A percentile compares a stretch with the other conserved stretches of the same genome.
These are phyloP conservation scores for Calyptomena viridis DNA, from an alignment of 2,113 vertebrate species.

Conservation along the genomic window DNA sequence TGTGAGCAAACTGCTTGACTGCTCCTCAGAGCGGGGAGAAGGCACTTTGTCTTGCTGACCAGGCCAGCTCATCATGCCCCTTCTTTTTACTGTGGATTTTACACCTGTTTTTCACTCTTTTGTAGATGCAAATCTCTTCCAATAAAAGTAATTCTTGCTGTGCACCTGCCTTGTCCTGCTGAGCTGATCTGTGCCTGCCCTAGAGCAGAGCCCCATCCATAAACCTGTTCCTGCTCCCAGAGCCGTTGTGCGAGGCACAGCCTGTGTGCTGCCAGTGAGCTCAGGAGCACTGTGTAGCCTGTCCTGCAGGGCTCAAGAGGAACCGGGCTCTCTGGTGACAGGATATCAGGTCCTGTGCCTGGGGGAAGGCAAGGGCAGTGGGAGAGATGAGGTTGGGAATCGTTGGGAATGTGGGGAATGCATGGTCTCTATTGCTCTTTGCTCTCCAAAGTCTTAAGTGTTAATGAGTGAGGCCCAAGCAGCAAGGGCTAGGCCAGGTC, in stretches of 20 bases:
- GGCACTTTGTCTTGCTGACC: not conserved
- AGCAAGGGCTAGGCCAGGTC: not conserved
- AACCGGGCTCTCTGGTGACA: not conserved
- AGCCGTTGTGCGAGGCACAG: accelerated
- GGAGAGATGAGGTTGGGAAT: not conserved
- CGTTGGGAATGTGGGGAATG: not conserved
- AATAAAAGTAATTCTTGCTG: slow-evolving; percentile 66
- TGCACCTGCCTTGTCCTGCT: not conserved
- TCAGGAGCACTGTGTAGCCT: not conserved
- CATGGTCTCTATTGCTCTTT: not conserved
- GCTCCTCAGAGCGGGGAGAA: not conserved
- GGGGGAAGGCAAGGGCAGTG: not conserved
- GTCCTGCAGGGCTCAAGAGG: not conserved
- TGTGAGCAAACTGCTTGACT: not conserved
- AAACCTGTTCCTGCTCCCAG: not conserved
- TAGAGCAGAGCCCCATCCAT: accelerated
- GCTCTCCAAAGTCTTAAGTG: not conserved
- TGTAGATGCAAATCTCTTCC: slow-evolving; percentile 70
- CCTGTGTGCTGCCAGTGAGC: not conserved
- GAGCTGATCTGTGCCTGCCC: accelerated
- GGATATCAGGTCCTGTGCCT: not conserved
- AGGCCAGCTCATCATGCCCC: not conserved
- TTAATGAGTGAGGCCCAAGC: slow-evolving; percentile 33
- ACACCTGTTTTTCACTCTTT: slow-evolving; percentile 74
- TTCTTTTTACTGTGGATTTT: slow-evolving; percentile 67